Evolutionary conservation across 1,140 invertebrate genomes (phyloP).

Genomic region (Meloidogyne hapla): DNA sequence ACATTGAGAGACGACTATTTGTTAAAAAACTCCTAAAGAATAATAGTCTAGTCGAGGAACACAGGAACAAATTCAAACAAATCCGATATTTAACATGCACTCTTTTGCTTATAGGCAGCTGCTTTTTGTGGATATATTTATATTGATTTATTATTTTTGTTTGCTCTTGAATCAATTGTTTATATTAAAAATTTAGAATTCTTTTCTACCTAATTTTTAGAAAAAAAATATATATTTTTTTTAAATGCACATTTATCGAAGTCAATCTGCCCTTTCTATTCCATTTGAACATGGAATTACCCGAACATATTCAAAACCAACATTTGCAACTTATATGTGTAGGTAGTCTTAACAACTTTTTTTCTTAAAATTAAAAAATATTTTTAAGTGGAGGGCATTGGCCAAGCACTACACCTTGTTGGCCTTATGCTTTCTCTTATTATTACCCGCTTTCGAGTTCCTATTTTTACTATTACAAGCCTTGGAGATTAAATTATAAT

Average conservation of each 20-base stretch:
- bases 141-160: not conserved
- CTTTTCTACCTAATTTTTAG: too few relatives aligned
- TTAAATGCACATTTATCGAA: not conserved
- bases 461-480: constrained; percentile 23
- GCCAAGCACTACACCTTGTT: constrained; percentile 25
- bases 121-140: not conserved
- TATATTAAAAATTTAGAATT: not conserved
- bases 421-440: constrained; percentile 23
- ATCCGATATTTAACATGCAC: too few relatives aligned
- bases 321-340: constrained; percentile 23
- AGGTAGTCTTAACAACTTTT: constrained; percentile 2
- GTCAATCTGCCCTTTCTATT: constrained; percentile 1
- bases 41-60: too few relatives aligned
- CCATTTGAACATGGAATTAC: not conserved
- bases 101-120: not conserved
- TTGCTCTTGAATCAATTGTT: not conserved
- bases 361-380: not conserved
- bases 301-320: constrained; percentile 14
- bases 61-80: too few relatives aligned
- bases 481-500: constrained; percentile 8
- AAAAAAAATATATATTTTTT: not conserved
- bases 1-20: too few relatives aligned
- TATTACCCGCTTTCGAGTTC: constrained; percentile 29
- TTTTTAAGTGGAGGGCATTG: constrained; percentile 21
- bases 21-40: too few relatives aligned